Percentiles rank a stretch among this genome's conserved stretches.
These are phyloP conservation scores for Alauda arvensis DNA, from an alignment of 2,797 vertebrate species.

Conservation along the genomic window DNA sequence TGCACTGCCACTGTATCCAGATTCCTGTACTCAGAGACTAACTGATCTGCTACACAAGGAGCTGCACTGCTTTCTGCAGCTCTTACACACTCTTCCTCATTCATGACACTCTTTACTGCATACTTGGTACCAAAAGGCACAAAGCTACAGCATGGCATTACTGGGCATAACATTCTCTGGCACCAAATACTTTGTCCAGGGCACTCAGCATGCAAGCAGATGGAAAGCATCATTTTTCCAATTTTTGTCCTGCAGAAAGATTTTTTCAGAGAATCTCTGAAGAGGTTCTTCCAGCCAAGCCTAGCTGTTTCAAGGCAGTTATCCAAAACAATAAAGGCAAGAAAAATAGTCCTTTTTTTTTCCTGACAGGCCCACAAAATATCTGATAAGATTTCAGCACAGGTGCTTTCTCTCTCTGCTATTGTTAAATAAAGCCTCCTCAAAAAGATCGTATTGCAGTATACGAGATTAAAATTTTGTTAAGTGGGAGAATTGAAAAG, in stretches of 20 bases:
- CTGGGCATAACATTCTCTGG: not conserved
- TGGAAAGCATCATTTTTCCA: not conserved
- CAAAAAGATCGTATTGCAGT: not conserved
- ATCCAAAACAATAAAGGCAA: not conserved
- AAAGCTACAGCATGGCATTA: not conserved
- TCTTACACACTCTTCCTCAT: not conserved
- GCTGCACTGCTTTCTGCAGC: not conserved
- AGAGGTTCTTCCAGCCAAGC: not conserved
- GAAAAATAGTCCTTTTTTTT: not conserved
- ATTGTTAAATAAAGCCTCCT: not conserved
- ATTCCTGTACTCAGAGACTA: not conserved
- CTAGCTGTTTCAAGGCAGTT: not conserved
- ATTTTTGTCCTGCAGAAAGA: not conserved
- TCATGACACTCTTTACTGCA: not conserved
- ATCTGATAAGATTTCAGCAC: not conserved
- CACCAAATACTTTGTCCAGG: not conserved
- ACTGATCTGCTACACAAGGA: not conserved
- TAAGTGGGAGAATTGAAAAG: not conserved
- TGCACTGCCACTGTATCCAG: not conserved
- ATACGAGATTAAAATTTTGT: not conserved
- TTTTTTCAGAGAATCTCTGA: slow-evolving; percentile 6
- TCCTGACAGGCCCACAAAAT: not conserved
- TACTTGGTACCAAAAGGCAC: not conserved
- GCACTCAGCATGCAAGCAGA: not conserved
- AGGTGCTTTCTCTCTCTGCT: not conserved